Base-by-base conservation (phyloP, 92 coral and sea anemone species). In the Scolanthus callimorphus region DNA sequence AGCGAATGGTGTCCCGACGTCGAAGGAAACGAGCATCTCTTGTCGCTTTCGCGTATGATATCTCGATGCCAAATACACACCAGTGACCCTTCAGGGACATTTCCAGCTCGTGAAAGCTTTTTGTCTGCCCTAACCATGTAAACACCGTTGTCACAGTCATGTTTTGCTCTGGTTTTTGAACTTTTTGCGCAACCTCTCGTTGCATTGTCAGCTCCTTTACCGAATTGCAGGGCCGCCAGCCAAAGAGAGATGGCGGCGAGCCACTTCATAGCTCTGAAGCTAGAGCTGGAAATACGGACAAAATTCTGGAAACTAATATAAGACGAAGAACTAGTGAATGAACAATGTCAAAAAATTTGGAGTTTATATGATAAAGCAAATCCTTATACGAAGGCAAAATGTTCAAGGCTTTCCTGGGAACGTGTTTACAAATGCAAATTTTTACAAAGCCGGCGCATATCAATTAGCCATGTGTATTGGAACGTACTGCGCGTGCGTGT, bases 1-100 rank as follows among this genome's bases (percentile, higher is more conserved):
- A 21, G 28, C 13, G 67, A 43, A 41, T 61, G 67, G n/a, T 12
- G 29, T 2, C 30, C 21, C 28, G 55, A 61, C 13, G 67, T 20
- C 41, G 15, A 34, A 17, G 67, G 59, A 31, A 73, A 66, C 48
- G 72, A 63, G 55, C 72, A 63, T 38, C 72, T 56, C 43, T 63
- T 41, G 55, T 73, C 61, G 39, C 24, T 72, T 39, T 60, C 63
- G 27, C 60, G 69, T 29, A 31, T 60, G 38, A 62, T 59, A 55
- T 63, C 57, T 49, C 79, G 69, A 49, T 63, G 65, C n/a, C 53
- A 39, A 22, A 39, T 29, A 21, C 72, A 63, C 59, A 73, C 22
- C 39, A 29, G 44, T 3, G 63, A 20, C 1, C 64, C 64, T 21
- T 25, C 79, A 46, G 26, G 48, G 41, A 61, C 58, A 24, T 22